Evolutionary conservation across 1,140 invertebrate genomes (phyloP).

Genomic region (Orius insidiosus): DNA sequence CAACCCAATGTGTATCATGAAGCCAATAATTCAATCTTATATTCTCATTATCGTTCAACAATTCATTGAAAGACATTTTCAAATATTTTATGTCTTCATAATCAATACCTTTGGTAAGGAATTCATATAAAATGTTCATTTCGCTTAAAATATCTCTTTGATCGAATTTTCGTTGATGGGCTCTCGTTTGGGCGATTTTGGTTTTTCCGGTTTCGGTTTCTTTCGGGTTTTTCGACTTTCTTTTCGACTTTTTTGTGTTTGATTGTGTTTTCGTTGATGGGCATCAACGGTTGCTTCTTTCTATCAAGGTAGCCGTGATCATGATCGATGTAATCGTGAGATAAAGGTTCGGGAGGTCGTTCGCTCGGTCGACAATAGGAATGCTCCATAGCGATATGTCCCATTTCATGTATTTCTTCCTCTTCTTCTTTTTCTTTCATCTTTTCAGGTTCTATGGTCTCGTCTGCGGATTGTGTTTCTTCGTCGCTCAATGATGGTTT

Average conservation of each 20-base stretch:
- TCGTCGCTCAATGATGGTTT: not conserved
- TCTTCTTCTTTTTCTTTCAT: too few relatives aligned
- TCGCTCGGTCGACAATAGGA: constrained; percentile 52
- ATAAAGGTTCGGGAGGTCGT: constrained; percentile 23
- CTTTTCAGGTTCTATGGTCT: not conserved
- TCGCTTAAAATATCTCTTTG: constrained; percentile 53
- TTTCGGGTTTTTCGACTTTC: not conserved
- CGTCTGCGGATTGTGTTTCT: not conserved
- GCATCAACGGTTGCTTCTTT: constrained; percentile 15
- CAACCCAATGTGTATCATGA: constrained; percentile 94
- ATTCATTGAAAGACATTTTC: constrained; percentile 64
- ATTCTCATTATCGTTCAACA: constrained; percentile 61
- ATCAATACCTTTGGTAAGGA: constrained; percentile 76
- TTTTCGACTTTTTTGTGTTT: too few relatives aligned
- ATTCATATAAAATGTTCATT: constrained; percentile 68
- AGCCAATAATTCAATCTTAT: constrained; percentile 59
- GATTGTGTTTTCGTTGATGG: constrained; percentile 12
- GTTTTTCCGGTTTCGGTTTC: constrained; percentile 2
- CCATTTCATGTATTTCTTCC: too few relatives aligned
- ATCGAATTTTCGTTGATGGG: not conserved
- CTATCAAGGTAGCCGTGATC: constrained; percentile 27
- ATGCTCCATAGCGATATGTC: constrained; percentile 50
- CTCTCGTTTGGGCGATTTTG: constrained; percentile 2
- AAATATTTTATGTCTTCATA: constrained; percentile 77
- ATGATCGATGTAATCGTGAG: constrained; percentile 19